Evolutionary conservation across 2,888 invertebrate genomes (phyloP), one percentile per base, ranked within the genome.

Genomic region (Stenodema calcarata): DNA sequence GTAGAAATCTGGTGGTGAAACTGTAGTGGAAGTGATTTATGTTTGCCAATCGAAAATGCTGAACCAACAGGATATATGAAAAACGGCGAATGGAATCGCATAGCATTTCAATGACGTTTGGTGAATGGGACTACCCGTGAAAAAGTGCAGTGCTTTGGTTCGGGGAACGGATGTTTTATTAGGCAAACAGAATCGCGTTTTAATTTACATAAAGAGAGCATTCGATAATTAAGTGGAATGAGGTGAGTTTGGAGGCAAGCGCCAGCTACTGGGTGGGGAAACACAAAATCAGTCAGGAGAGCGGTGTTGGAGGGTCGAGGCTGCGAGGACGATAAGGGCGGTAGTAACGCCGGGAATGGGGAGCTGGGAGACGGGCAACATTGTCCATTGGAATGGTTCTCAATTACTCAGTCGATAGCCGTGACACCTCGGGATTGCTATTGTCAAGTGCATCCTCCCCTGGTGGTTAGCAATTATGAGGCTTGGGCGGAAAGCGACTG

Each of bases 401-500:
- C 86, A 86, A 86, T 86, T 86, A 86, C 86, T 86, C 86, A 86
- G 86, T 86, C 86, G 86, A 86, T 86, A 86, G 79, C 86, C 86
- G 86, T 86, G 86, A 86, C 86, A 86, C 86, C 86, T 86, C 86
- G 79, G 86, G 86, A 86, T 86, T 86, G 86, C 86, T 86, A 86
- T 86, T 86, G 86, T 86, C 86, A 86, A 86, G 86, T 86, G 86
- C 86, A 86, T 78, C 86, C 84, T 44, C 70, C 75, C 73, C 70
- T 27, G 44, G 84, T 30, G 84, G 84, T 86, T 86, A 79, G 86
- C 86, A 86, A 86, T 86, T 86, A 86, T 86, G 86, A 86, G 86
- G 42, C 82, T 73, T 27, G 73, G 73, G 73, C 73, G 35, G 73
- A 30, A 70, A 27, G 70, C 27, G 27, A 27, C 70, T 27, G 70